These are phyloP conservation scores for Cassiopea xamachana DNA, from an alignment of 30 jellyfish, hydroid and myxozoan genomes.

Conservation along the genomic window DNA sequence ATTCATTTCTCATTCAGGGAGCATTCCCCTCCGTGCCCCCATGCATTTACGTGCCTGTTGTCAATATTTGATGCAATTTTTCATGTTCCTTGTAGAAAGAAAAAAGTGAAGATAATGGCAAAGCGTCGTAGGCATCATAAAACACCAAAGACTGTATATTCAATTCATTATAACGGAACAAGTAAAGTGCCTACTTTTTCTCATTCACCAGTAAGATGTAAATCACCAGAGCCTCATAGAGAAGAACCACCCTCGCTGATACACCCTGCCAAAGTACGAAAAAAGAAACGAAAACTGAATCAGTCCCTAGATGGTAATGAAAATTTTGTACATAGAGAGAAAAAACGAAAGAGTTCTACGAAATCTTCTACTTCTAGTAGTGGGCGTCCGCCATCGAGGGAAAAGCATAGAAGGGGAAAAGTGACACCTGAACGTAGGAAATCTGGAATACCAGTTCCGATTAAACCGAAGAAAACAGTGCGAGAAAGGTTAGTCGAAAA, in stretches of 20 bases:
- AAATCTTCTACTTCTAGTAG: not conserved
- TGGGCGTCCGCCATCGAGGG: not conserved
- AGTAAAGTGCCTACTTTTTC: not conserved
- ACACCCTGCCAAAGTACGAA: conserved; percentile 41
- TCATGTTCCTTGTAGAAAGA: conserved; percentile 13
- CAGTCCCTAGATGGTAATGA: not conserved
- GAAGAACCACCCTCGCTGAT: conserved; percentile 33
- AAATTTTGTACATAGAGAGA: not conserved
- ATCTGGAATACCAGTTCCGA: conserved; percentile 35
- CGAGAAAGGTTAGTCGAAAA: conserved; percentile 9
- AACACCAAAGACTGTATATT: not conserved
- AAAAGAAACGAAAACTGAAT: conserved; percentile 6
- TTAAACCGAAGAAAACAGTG: conserved; percentile 14
- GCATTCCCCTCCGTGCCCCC: no score
- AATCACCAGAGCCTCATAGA: not conserved
- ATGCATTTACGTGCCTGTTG: no score
- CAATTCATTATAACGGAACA: not conserved
- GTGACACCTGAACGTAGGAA: conserved; percentile 3
- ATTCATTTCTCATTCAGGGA: no score
- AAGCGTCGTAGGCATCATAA: conserved; percentile 15
- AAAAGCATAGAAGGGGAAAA: not conserved
- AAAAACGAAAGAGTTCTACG: not conserved
- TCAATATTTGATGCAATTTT: no score
- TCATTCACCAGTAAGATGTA: conserved; percentile 10
- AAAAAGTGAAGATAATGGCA: conserved; percentile 13